Evolutionary conservation across 2,888 invertebrate genomes (phyloP), one percentile per base, ranked within the genome.

Genomic region (Atherix ibis): DNA sequence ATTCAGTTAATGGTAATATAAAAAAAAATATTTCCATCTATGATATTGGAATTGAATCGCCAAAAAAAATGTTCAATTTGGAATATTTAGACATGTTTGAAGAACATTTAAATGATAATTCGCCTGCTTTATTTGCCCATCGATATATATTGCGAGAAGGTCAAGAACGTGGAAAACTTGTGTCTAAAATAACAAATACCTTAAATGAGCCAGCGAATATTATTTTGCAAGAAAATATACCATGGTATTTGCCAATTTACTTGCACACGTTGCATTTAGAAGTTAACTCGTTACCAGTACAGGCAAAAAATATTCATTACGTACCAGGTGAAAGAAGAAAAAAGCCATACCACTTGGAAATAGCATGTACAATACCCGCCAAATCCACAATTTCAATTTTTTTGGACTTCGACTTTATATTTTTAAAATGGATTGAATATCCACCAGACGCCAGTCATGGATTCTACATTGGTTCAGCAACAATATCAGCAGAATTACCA

Each of bases 361-460:
- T 89, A 16, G 70, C 82, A 2, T 62, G 95, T 27, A 70, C 67
- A 42, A 58, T 95, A 37, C 88, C 92, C 6, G 70, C 88, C 0
- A 71, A 73, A 43, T 81, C 88, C 1, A 72, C 76, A 5, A 83
- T 85, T 1, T 74, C 78, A 41, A 69, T 95, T 32, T 79, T 79
- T 6, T 73, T 92, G 43, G 81, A 91, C 51, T 89, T 95, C 63
- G 91, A 94, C 58, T 85, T 87, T 62, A 80, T 88, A n/a, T 88
- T 95, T 53, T 68, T 95, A 4, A 94, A 94, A 63, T 95, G 97
- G 91, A 84, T 91, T 49, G 97, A 98, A 58, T 98, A 98, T 63
- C 98, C 97, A 10, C 98, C 98, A 1, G 98, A 99, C 71, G 95
- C 98, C 1, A 95, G 95, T 66, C 95, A 97, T 63, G 98, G 98